These are phyloP conservation scores for Pluvialis apricaria DNA, from an alignment of 2,113 vertebrate species.

Conservation along the genomic window DNA sequence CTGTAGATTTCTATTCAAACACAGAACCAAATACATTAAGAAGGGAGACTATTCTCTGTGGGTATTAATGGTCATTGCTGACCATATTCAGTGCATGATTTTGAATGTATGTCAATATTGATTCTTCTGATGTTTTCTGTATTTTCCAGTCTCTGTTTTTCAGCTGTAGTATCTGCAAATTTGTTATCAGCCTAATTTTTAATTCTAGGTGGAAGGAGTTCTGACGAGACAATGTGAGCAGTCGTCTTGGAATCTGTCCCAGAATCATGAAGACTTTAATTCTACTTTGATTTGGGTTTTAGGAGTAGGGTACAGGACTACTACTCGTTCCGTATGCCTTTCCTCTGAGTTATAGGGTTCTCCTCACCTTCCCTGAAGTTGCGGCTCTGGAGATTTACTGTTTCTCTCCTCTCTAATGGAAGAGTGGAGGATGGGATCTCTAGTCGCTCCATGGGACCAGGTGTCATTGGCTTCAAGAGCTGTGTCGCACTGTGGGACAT, in stretches of 20 bases:
- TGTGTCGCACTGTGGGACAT: not conserved
- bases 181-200: not conserved
- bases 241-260: not conserved
- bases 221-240: not conserved
- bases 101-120: not conserved
- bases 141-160: not conserved
- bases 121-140: not conserved
- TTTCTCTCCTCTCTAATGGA: not conserved
- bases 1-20: not conserved
- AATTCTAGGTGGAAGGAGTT: not conserved
- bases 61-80: not conserved
- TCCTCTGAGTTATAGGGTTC: not conserved
- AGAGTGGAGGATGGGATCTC: not conserved
- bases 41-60: not conserved
- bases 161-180: not conserved
- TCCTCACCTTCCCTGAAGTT: not conserved
- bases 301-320: not conserved
- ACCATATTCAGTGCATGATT: not conserved
- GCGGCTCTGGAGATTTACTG: not conserved
- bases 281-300: not conserved
- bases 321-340: not conserved
- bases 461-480: not conserved
- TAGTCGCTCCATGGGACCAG: not conserved
- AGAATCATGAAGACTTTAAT: not conserved
- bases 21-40: not conserved